Base-by-base conservation (phyloP, 2,797 vertebrate species). In the Eidolon dupreanum region DNA sequence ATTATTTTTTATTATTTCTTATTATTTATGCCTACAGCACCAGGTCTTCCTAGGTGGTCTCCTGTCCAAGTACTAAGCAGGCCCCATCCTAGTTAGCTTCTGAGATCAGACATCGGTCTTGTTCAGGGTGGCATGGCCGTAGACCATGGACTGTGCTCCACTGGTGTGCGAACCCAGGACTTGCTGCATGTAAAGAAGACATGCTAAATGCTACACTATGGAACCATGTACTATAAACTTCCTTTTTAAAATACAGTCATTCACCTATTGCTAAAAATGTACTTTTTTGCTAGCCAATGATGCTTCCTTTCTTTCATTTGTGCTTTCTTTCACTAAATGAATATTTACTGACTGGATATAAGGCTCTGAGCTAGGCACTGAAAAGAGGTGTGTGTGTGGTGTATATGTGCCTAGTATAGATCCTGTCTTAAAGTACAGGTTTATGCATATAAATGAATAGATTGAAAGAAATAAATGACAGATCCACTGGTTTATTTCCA, bases 251-350 rank as follows among this genome's bases (percentile, higher is more conserved):
- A 31, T 55, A 7, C 3, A 59, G 19, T 71, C 65, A 74, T 88
- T 95, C 46, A 79, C 38, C 55, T 57, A 31, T 87, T 93, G 51
- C 33, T 77, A 61, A 73, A 91, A 96, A 65, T 82, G 6, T 38
- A 31, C 33, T 53, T 90, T 94, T 59, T 78, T 15, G 33, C 41
- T 61, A 84, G 36, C 31, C 55, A 94, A 22, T 26, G 31, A 86
- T 89, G 49, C 22, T 87, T 9, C 57, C 51, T 90, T 93, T 94
- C n/a, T 85, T 89, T 93, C 19, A 73, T 93, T 70, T 83, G 19
- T 83, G 26, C 51, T 90, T 93, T 94, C n/a, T 85, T 89, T 93
- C 19, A 73, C 93, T 63, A 95, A 75, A 73, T 90, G 61, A 90
- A 6, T 92, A 61, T 78, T 95, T 92, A 43, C 33, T 63, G 7